These are phyloP conservation scores for Periplaneta americana DNA, from an alignment of 1,140 invertebrate genomes.

Conservation along the genomic window DNA sequence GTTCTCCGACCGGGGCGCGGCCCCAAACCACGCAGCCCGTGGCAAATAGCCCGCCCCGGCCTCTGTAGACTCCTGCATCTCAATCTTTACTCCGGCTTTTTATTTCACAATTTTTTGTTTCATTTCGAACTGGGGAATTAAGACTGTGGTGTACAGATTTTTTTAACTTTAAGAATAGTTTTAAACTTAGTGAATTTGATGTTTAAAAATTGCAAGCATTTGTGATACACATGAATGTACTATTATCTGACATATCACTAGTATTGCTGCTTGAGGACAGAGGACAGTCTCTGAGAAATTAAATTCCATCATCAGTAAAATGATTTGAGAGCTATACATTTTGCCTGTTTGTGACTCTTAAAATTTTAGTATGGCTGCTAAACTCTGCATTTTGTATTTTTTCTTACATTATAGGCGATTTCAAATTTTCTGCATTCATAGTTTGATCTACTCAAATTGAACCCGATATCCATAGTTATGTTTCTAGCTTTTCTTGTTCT, in stretches of 20 bases:
- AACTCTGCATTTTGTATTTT: constrained; percentile 21
- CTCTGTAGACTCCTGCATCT: constrained; percentile 2
- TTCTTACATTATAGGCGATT: constrained; percentile 17
- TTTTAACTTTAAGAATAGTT: constrained; percentile 5
- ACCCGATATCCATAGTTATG: constrained; percentile 18
- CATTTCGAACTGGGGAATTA: constrained; percentile 23
- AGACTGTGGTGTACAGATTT: constrained; percentile 22
- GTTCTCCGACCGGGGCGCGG: background rate
- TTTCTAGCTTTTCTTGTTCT: constrained; percentile 22
- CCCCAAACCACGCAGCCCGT: background rate
- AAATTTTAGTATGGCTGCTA: constrained; percentile 17
- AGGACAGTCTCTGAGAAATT: background rate
- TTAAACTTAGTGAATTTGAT: background rate
- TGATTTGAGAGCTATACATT: background rate
- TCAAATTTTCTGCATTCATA: constrained; percentile 23
- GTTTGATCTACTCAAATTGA: constrained; percentile 30
- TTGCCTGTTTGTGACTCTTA: background rate
- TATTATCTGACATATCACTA: background rate
- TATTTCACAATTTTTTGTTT: constrained; percentile 17
- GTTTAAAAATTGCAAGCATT: constrained; percentile 1
- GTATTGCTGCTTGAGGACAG: background rate
- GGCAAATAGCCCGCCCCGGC: background rate
- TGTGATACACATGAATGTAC: background rate
- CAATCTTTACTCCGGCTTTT: background rate
- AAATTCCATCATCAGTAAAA: background rate